Conservation (phyloP, 2,113 vertebrate genomes). For the Prochilodus magdalenae region DNA sequence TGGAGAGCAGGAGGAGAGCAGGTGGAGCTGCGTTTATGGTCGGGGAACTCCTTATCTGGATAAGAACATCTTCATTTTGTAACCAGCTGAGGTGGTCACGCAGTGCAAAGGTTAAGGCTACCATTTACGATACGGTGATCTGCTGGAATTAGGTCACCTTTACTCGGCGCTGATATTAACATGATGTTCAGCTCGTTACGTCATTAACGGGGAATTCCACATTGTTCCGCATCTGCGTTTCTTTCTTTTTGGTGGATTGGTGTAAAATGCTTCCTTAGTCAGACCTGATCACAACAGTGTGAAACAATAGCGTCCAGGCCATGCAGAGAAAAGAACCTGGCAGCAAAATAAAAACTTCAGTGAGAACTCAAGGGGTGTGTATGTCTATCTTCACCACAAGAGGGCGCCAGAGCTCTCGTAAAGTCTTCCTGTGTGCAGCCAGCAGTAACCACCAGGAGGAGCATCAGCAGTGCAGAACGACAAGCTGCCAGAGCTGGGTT, state of each 20-base stretch:
- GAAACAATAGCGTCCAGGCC: background rate
- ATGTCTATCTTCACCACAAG: background rate
- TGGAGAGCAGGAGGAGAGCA: background rate
- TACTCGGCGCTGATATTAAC: too few species aligned
- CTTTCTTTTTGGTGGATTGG: too few species aligned
- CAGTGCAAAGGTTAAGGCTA: conserved; percentile 4
- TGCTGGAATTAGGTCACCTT: background rate
- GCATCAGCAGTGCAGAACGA: too few species aligned
- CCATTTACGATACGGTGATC: background rate
- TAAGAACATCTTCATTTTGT: background rate
- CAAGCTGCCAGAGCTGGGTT: too few species aligned
- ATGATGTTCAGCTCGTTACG: too few species aligned
- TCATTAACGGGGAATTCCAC: too few species aligned
- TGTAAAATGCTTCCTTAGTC: too few species aligned
- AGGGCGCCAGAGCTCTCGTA: background rate
- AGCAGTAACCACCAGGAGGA: background rate
- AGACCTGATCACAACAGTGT: too few species aligned
- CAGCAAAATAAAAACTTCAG: background rate
- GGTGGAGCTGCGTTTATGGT: background rate
- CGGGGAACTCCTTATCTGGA: background rate
- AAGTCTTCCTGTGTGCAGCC: background rate
- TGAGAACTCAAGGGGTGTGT: background rate
- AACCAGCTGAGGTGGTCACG: background rate
- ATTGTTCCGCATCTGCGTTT: too few species aligned
- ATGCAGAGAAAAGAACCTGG: background rate